Percentiles rank a stretch among this genome's conserved stretches.
These are phyloP conservation scores for Epinotia bilunana DNA, from an alignment of 2,888 invertebrate genomes.

Conservation along the genomic window DNA sequence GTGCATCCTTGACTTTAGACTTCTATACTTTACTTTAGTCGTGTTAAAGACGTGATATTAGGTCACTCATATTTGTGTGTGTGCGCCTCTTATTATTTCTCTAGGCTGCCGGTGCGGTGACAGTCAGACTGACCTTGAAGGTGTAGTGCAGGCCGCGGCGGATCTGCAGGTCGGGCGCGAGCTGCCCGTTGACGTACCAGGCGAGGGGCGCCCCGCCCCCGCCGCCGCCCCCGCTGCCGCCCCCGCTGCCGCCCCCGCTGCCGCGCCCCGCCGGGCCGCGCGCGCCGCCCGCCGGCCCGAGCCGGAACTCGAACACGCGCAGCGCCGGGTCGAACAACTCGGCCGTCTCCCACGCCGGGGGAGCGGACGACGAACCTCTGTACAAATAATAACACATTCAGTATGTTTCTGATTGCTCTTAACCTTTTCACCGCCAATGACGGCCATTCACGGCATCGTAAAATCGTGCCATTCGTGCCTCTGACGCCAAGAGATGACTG, in stretches of 20 bases:
- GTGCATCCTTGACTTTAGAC: too few species aligned
- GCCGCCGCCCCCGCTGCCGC: slow-evolving; percentile 26
- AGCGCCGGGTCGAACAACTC: slow-evolving; percentile 88
- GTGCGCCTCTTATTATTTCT: too few species aligned
- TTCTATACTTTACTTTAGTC: too few species aligned
- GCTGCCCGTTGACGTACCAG: slow-evolving; percentile 96
- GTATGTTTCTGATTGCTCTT: too few species aligned
- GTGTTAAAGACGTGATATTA: too few species aligned
- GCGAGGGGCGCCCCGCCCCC: slow-evolving; percentile 87
- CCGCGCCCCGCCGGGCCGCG: slow-evolving; percentile 87
- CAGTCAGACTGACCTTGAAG: slow-evolving; percentile 84
- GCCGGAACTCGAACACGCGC: slow-evolving; percentile 90
- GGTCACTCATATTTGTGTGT: too few species aligned
- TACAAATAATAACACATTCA: background rate
- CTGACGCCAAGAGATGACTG: too few species aligned
- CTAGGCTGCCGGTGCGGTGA: too few species aligned
- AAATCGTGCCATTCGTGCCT: too few species aligned
- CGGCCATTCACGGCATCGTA: too few species aligned
- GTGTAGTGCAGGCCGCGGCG: slow-evolving; percentile 93
- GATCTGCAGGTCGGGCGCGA: slow-evolving; percentile 94
- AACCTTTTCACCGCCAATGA: too few species aligned
- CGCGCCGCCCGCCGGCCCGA: slow-evolving; percentile 93
- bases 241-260: slow-evolving; percentile 66
- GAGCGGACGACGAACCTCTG: slow-evolving; percentile 48
- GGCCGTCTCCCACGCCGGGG: slow-evolving; percentile 85